These are phyloP conservation scores for Lasioglossum calceatum DNA, from an alignment of 2,888 invertebrate species.

Conservation along the genomic window DNA sequence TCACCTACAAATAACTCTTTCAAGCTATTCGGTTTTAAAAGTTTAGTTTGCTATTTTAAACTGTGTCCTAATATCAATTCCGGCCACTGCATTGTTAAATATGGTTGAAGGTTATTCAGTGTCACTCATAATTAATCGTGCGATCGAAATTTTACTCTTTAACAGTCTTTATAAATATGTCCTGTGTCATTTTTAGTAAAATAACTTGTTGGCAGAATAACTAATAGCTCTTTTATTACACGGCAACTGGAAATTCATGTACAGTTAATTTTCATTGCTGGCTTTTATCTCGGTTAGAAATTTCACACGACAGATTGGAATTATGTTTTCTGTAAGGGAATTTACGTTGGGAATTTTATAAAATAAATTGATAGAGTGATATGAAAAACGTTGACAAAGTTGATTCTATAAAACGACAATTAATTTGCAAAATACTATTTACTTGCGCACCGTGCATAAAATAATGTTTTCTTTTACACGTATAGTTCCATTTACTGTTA, in stretches of 20 bases:
- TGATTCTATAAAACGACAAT: not conserved
- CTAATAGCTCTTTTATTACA: not conserved
- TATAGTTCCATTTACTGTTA: not conserved
- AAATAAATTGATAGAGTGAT: not conserved
- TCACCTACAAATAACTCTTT: too few species aligned
- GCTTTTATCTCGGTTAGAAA: not conserved
- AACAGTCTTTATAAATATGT: not conserved
- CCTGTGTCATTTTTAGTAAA: not conserved
- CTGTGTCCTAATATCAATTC: too few species aligned
- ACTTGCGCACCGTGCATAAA: not conserved
- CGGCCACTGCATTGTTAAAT: not conserved
- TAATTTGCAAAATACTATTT: not conserved
- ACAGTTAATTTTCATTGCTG: not conserved
- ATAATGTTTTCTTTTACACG: not conserved
- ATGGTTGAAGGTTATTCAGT: not conserved
- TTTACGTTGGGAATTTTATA: not conserved
- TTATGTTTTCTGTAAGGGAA: not conserved
- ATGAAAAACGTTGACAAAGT: not conserved
- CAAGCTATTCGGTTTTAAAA: too few species aligned
- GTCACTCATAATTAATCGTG: not conserved
- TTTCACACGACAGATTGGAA: not conserved
- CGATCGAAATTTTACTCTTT: not conserved
- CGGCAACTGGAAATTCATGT: not conserved
- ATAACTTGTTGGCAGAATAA: not conserved
- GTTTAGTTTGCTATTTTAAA: too few species aligned